These are phyloP conservation scores for Lacerta bilineata DNA, from an alignment of 2,797 vertebrate species.

Conservation along the genomic window DNA sequence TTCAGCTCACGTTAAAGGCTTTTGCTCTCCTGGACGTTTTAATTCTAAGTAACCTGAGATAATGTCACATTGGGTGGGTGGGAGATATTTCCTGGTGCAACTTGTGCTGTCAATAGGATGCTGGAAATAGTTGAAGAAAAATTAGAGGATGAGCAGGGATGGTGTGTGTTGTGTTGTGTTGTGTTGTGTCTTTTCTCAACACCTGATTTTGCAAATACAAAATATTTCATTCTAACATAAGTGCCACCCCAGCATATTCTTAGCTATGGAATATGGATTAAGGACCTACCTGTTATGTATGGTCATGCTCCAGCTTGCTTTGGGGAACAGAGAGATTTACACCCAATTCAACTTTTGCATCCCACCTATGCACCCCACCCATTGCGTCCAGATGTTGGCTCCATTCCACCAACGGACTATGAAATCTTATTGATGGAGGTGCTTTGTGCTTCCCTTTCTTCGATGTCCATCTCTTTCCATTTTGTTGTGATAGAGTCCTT, in stretches of 20 bases:
- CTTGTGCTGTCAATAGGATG: background rate
- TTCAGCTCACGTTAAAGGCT: background rate
- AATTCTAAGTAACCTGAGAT: constrained; percentile 8
- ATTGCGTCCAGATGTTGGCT: background rate
- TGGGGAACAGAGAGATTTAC: constrained; percentile 9
- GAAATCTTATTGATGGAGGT: background rate
- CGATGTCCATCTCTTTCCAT: background rate
- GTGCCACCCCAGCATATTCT: constrained; percentile 25
- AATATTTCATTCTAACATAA: constrained; percentile 19
- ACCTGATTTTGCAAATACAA: constrained; percentile 41
- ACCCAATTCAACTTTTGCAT: background rate
- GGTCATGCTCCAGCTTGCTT: background rate
- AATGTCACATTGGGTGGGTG: background rate
- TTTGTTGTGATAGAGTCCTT: background rate
- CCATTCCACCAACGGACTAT: background rate
- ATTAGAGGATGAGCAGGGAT: constrained; percentile 11
- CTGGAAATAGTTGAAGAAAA: constrained; percentile 25
- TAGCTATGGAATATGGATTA: background rate
- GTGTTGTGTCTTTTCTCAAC: background rate
- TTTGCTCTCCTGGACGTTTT: constrained; percentile 26
- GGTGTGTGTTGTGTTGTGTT: background rate
- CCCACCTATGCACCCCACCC: background rate
- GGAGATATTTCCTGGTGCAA: constrained; percentile 11
- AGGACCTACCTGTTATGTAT: background rate
- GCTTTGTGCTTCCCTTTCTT: background rate